Evolutionary conservation across 1,140 invertebrate species (phyloP).

Genomic region (Diachasmimorpha longicaudata): DNA sequence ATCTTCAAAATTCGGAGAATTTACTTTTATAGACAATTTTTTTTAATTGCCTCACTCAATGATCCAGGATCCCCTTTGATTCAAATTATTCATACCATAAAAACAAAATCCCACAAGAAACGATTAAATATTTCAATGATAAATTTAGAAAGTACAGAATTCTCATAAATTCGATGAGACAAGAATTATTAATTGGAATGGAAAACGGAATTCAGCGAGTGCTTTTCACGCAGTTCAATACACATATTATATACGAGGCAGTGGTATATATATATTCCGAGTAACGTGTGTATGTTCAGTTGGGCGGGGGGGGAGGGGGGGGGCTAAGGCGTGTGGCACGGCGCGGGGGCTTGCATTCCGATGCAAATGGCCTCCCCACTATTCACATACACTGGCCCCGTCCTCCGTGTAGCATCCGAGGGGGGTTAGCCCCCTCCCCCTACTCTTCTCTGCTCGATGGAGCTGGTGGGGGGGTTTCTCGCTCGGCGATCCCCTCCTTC

Average conservation of each 20-base stretch:
- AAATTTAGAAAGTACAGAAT: too few species aligned
- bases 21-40: too few species aligned
- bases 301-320: slow-evolving; percentile 33
- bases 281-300: not conserved
- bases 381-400: slow-evolving; percentile 12
- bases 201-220: not conserved
- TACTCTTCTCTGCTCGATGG: slow-evolving; percentile 27
- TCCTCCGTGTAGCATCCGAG: not conserved
- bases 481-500: too few species aligned
- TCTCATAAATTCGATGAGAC: too few species aligned
- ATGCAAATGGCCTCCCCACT: slow-evolving; percentile 52
- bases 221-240: not conserved
- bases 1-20: too few species aligned
- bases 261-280: not conserved
- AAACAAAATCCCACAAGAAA: too few species aligned
- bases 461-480: not conserved
- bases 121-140: too few species aligned
- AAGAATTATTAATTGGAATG: too few species aligned
- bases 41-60: too few species aligned
- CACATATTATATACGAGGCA: not conserved
- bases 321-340: slow-evolving; percentile 32
- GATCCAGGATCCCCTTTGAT: too few species aligned
- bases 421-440: not conserved
- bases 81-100: too few species aligned
- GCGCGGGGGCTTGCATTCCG: slow-evolving; percentile 52